Base-by-base conservation (phyloP, 1,140 invertebrate species). In the Venturia canescens region DNA sequence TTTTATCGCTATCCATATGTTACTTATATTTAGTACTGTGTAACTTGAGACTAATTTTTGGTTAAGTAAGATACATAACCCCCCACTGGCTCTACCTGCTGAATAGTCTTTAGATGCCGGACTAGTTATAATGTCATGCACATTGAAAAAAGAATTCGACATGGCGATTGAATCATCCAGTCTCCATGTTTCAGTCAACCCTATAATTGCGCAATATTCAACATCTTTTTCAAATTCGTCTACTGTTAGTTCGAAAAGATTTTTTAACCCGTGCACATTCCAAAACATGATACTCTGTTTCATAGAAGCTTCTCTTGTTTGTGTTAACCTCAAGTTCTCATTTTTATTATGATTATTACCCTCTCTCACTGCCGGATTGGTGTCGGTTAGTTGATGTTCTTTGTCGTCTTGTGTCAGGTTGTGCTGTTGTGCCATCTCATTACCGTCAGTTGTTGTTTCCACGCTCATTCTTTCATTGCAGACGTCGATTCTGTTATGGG, bases 161-260 rank as follows among this genome's bases (percentile, higher is more conserved):
- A n/a, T n/a, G n/a, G n/a, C n/a, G n/a, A n/a, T n/a, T n/a, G n/a
- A n/a, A n/a, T n/a, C n/a, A n/a, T 71, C 69, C 2, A 44, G 11
- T n/a, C 69, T 38, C 69, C 69, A 71, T 11, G 69, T 71, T 23
- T 71, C 69, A 21, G 31, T n/a, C 2, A 71, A 1, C 2, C 69
- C 69, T 21, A 71, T 34, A 3, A 71, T 15, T 23, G 69, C 69
- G 44, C 69, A 71, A 11, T 38, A 21, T 13, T 18, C 9, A 3
- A 71, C 13, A n/a, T 44, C 16, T 13, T 21, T 1, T 9, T 71
- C 69, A 18, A 44, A 34, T 44, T 38, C 69, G 5, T 13, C 18
- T 2, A 6, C 1, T 1, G 69, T n/a, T 16, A 71, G 1, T 44
- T 71, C 69, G 21, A 71, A 5, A 21, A 71, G 21, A 21, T 71